Evolutionary conservation across 2,888 invertebrate genomes (phyloP), one percentile per base, ranked within the genome.

Genomic region (Hemithea aestivaria): DNA sequence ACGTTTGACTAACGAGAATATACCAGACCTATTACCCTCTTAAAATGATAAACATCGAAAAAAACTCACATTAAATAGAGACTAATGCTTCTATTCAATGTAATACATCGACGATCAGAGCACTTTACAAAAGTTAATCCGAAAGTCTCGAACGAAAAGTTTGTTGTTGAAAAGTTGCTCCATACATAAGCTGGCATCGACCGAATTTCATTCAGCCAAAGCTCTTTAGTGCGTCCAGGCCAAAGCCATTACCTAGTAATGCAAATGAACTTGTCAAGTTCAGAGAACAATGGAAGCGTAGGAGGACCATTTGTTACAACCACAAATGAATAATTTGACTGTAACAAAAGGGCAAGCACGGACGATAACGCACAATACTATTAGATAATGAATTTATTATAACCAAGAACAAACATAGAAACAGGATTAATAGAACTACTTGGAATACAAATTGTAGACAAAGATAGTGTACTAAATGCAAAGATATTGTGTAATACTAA

Each of bases 231-330:
- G 5, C 16, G 16, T 16, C 16, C 16, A 16, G 5, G 16, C 5
- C 5, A 37, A 35, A 36, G 25, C 38, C 11, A 33, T 32, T 31
- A 41, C 36, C 28, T 27, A 30, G 30, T 44, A 21, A 50, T 46
- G 48, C 30, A 40, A 48, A 53, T 41, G 32, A 45, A 42, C 38
- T 47, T 42, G 43, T 52, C 49, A 51, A 48, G 40, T 48, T 47
- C 45, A 47, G 28, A 37, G 39, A 40, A 51, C 50, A 51, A 50
- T 48, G 28, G 48, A 40, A 28, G 41, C 45, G 50, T 50, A 46
- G 53, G 53, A 34, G 27, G 37, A 35, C 26, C 40, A 39, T 48
- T 51, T 45, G 46, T 46, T 39, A 40, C 21, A 28, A 33, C 25
- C 40, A 36, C 33, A 42, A 43, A 40, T 45, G 39, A 42, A 37